A percentile compares a stretch with the other conserved stretches of the same genome.
phyloP scores from a whole-genome alignment of 1,140 invertebrate species.

The Leptopilina clavipes region DNA sequence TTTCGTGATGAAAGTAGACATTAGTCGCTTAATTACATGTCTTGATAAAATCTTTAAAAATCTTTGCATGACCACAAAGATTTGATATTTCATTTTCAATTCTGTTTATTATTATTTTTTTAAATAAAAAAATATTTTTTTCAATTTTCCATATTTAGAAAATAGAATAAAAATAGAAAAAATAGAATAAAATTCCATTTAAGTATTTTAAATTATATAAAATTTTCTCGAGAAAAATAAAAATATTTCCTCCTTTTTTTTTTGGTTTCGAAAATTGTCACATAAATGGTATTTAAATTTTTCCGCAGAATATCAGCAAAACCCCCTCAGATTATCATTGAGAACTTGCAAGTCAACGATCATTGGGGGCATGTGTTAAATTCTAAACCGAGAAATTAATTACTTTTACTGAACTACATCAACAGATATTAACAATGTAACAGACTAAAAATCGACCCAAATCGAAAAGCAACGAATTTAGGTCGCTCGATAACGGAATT shows the following conservation, averaged over 20 bases:
- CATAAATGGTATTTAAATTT: background rate
- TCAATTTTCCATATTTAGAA: too few species aligned
- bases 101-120: too few species aligned
- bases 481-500: conserved; percentile 57
- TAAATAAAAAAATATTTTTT: too few species aligned
- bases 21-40: conserved; percentile 7
- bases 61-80: conserved; percentile 1
- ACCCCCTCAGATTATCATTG: background rate
- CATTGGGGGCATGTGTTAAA: background rate
- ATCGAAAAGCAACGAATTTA: conserved; percentile 40
- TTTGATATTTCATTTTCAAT: background rate
- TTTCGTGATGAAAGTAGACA: conserved; percentile 7
- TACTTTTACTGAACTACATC: background rate
- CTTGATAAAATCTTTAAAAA: background rate
- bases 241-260: too few species aligned
- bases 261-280: background rate
- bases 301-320: background rate
- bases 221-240: background rate
- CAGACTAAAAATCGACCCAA: conserved; percentile 33
- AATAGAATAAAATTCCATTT: too few species aligned
- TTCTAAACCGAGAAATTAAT: background rate
- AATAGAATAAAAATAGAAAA: too few species aligned
- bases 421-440: background rate
- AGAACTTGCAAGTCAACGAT: conserved; percentile 3
- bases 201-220: background rate